phyloP scores from a whole-genome alignment of 2,797 vertebrate genomes.

The Sitta carolinensis region DNA sequence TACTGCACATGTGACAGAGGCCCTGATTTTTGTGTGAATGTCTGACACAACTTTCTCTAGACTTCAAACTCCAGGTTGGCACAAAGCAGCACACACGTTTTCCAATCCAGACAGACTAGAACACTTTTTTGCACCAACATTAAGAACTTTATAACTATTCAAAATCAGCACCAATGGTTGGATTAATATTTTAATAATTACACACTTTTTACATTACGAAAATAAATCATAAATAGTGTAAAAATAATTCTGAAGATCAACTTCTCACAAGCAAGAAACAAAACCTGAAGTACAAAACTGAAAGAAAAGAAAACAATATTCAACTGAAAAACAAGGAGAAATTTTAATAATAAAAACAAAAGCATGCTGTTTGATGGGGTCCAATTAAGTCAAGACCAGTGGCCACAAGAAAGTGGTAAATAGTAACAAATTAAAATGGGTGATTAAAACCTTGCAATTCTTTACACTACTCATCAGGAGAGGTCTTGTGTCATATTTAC shows the following conservation, averaged over 20 bases:
- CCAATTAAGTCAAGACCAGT: conserved; percentile 60
- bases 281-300: conserved; percentile 72
- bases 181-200: conserved; percentile 83
- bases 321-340: conserved; percentile 70
- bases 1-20: not conserved
- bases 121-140: conserved; percentile 3
- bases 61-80: not conserved
- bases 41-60: not conserved
- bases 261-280: conserved; percentile 81
- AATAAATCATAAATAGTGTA: conserved; percentile 88
- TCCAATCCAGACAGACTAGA: not conserved
- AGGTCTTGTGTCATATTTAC: conserved; percentile 68
- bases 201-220: conserved; percentile 86
- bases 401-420: conserved; percentile 68
- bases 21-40: not conserved
- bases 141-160: conserved; percentile 67
- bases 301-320: conserved; percentile 72
- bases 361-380: conserved; percentile 53
- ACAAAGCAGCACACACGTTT: not conserved
- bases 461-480: conserved; percentile 63
- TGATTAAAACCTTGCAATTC: conserved; percentile 63
- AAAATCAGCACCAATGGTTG: conserved; percentile 63
- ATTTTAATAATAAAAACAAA: conserved; percentile 68
- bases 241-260: conserved; percentile 87
- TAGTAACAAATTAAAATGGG: conserved; percentile 57